Base-by-base conservation (phyloP, 2,888 invertebrate species). In the Pycnomerus fuliginosus region DNA sequence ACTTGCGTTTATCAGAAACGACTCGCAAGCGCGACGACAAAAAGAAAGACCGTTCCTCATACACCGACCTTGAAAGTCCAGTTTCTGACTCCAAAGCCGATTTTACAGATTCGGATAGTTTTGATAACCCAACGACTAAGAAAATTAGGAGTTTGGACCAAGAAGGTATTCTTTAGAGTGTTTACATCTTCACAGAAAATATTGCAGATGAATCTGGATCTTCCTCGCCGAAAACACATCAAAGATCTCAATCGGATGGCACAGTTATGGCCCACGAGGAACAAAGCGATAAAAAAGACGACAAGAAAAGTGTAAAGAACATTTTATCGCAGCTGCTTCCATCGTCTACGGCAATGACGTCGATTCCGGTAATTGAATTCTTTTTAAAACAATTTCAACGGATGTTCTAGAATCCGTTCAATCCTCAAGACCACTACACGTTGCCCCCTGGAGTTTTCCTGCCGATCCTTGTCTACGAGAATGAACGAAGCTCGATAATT, bases 401-500 rank as follows among this genome's bases (percentile, higher is more conserved):
- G 60, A 1, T 61, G 62, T 69, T 79, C 46, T 67, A 80, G 68
- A 78, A 78, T 47, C 85, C 86, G 1, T 77, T 86, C 58, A 74
- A 78, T 8, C 56, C 75, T 0, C 78, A 80, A 50, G 89, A 90
- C 62, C 90, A 91, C 69, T 80, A 85, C 59, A 74, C 82, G 3
- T 67, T 88, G 13, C 81, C 83, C 0, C 60, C 76, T 11, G 83
- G 83, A 48, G 69, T 63, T 7, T 60, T 59, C 5, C 74, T 83
- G n/a, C 83, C 84, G 1, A 73, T 87, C n/a, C 77, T 86, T 1
- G 85, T 92, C 0, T 84, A 84, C 56, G 90, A 91, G 65, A 80
- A 79, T 24, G 90, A 92, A 68, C 83, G 86, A 0, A 88, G 90
- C 51, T 91, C 90, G 0, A 85, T 93, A 35, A 87, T 94, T 45